Conservation (phyloP, 2,797 vertebrate species). For the Falco concolor region DNA sequence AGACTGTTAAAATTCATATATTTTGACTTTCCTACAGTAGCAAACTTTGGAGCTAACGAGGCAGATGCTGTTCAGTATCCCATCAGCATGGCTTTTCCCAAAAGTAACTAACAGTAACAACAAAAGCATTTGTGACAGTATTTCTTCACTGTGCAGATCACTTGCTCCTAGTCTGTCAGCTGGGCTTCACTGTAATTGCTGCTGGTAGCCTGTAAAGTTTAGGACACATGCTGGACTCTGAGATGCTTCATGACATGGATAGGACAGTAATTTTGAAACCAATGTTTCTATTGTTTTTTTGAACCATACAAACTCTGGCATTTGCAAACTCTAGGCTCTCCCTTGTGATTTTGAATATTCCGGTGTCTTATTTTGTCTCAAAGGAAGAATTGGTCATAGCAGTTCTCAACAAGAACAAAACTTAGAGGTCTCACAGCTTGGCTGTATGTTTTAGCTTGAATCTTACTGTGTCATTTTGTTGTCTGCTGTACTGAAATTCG, state of each 20-base stretch:
- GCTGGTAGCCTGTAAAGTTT: conserved; percentile 31
- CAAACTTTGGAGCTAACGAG: neutral
- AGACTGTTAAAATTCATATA: neutral
- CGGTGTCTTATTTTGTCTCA: neutral
- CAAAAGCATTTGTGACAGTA: neutral
- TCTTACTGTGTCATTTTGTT: neutral
- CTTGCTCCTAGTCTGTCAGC: neutral
- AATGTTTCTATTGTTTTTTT: neutral
- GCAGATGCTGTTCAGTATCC: neutral
- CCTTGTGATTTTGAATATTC: neutral
- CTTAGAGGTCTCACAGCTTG: neutral
- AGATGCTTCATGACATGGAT: neutral
- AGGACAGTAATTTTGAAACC: neutral
- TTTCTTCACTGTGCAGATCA: conserved; percentile 17
- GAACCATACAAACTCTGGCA: neutral
- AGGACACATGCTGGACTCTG: neutral
- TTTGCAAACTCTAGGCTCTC: neutral
- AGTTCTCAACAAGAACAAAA: neutral
- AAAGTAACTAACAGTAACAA: conserved; percentile 39
- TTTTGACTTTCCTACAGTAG: neutral
- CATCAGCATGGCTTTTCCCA: neutral
- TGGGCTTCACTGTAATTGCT: conserved; percentile 23
- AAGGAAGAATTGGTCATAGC: neutral
- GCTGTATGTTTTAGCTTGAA: neutral
- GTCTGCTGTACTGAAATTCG: neutral